A percentile compares a stretch with the other conserved stretches of the same genome.
These are phyloP conservation scores for Thermophis baileyi DNA, from an alignment of 2,113 vertebrate genomes.

Conservation along the genomic window DNA sequence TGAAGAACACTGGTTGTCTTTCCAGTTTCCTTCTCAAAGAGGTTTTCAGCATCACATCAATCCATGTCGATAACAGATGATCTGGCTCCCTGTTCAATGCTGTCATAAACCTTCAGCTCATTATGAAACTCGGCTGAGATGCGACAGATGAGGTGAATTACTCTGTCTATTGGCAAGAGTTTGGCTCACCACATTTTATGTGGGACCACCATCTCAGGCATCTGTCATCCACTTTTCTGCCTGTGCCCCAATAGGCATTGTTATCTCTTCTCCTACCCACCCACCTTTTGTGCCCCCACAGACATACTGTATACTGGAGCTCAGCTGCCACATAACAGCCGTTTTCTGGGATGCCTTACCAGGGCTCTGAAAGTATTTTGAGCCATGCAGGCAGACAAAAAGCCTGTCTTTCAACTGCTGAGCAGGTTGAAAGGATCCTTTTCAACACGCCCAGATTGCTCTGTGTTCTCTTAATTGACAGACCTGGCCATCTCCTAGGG, in stretches of 20 bases:
- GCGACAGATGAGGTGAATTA: slow-evolving; percentile 57
- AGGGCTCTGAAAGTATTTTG: slow-evolving; percentile 91
- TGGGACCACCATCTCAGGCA: slow-evolving; percentile 76
- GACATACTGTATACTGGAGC: slow-evolving; percentile 70
- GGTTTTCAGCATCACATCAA: slow-evolving; percentile 66
- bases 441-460: slow-evolving; percentile 89
- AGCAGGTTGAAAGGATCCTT: slow-evolving; percentile 83
- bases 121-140: slow-evolving; percentile 61
- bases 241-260: slow-evolving; percentile 76
- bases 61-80: slow-evolving; percentile 80
- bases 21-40: slow-evolving; percentile 60
- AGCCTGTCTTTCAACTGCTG: slow-evolving; percentile 78
- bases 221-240: slow-evolving; percentile 78
- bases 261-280: slow-evolving; percentile 79
- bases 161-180: slow-evolving; percentile 73
- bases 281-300: slow-evolving; percentile 69
- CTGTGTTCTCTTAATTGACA: slow-evolving; percentile 91
- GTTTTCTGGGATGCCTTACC: slow-evolving; percentile 87
- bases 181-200: too few species aligned
- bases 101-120: slow-evolving; percentile 59
- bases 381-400: slow-evolving; percentile 92
- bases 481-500: slow-evolving; percentile 79
- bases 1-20: background rate
- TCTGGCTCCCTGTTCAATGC: slow-evolving; percentile 69
- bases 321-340: slow-evolving; percentile 86